Base-by-base conservation (phyloP, 2,113 vertebrate species). In the Pleuronectes platessa region DNA sequence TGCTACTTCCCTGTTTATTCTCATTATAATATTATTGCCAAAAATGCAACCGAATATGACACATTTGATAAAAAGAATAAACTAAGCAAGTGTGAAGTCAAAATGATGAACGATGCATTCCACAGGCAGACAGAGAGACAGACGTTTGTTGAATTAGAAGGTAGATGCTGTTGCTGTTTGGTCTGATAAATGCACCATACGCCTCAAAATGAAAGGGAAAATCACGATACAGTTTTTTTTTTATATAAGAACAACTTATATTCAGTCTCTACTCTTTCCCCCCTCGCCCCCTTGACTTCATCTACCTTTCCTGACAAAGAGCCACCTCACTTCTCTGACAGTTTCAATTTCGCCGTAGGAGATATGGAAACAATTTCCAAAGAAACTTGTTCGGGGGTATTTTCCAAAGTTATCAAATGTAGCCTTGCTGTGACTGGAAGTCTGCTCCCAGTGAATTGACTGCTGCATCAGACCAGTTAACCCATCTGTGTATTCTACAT, bases 401-500 rank as follows among this genome's bases (percentile, higher is more conserved):
- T 26, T 55, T 55, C 23, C 23, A 23, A 68, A 68, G 5, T 64
- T 23, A 61, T 74, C 54, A 64, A 58, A 42, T 42, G 11, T 59
- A 69, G 8, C 47, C 55, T 13, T 9, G 26, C 31, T 58, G 26
- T 51, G 7, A 54, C 40, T 68, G 37, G 37, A 71, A 40, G 27
- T 53, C 61, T 73, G 27, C 17, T 61, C 23, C 14, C 21, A 17
- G 64, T 63, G 62, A 62, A 83, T 18, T 72, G 37, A 70, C 24
- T n/a, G 3, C 26, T 59, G 23, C 35, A 79, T 79, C 27, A 68
- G 49, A 79, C 21, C 47, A 69, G 20, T 42, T 78, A 60, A 58
- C 31, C 62, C 77, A 8, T 73, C 31, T 81, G 71, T 68, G 73
- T 40, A 15, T 54, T 75, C 42, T 14, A 24, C 37, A 11, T 70